Conservation (phyloP, 2,113 vertebrate genomes). For the Odontophorus gujanensis region DNA sequence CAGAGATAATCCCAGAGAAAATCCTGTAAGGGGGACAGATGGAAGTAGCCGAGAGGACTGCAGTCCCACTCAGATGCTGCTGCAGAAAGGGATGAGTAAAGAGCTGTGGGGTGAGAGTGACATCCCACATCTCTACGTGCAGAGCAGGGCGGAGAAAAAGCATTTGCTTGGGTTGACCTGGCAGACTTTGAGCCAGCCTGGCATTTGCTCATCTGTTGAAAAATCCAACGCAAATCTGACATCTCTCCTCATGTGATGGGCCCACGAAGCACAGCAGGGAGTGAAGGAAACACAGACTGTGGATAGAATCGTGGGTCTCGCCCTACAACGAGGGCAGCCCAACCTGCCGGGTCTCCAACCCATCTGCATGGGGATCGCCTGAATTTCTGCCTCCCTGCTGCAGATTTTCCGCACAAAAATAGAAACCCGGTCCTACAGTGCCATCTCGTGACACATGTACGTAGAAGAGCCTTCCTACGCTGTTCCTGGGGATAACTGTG, state of each 20-base stretch:
- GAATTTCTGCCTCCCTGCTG: not conserved
- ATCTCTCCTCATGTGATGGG: rapidly evolving
- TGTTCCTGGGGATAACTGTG: rapidly evolving
- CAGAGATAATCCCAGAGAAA: not conserved
- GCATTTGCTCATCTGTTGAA: not conserved
- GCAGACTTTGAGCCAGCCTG: not conserved
- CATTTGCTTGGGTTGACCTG: not conserved
- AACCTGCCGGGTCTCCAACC: not conserved
- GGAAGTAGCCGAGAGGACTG: rapidly evolving
- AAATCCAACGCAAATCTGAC: too few relatives aligned
- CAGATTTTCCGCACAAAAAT: rapidly evolving
- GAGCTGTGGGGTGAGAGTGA: not conserved
- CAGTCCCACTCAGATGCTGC: not conserved
- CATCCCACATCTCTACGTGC: not conserved
- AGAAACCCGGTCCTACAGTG: not conserved
- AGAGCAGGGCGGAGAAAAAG: not conserved
- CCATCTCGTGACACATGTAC: not conserved
- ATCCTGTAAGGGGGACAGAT: rapidly evolving
- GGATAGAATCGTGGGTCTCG: too few relatives aligned
- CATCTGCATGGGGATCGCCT: rapidly evolving
- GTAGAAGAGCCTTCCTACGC: not conserved
- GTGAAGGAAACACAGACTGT: not conserved
- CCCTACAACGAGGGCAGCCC: too few relatives aligned
- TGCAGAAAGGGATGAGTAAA: too few relatives aligned
- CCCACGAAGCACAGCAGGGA: rapidly evolving